phyloP scores from a whole-genome alignment of 2,113 vertebrate species.

The Hemichromis elongatus region DNA sequence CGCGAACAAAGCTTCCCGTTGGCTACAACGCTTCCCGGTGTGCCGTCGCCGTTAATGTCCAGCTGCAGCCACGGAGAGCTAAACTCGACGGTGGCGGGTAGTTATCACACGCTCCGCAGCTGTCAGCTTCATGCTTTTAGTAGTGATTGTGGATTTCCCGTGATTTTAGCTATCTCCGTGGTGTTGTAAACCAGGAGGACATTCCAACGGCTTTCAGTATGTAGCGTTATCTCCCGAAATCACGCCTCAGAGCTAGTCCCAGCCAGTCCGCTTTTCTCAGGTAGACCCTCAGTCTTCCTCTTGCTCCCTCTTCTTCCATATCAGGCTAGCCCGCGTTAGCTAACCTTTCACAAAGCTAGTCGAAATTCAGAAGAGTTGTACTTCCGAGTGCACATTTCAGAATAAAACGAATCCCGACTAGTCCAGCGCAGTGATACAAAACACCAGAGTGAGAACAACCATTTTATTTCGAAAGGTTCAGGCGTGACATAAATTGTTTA shows the following conservation, averaged over 20 bases:
- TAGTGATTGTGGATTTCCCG: background rate
- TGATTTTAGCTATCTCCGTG: background rate
- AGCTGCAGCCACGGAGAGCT: background rate
- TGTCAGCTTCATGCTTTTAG: conserved; percentile 31
- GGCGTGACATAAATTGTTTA: background rate
- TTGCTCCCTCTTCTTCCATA: conserved; percentile 33
- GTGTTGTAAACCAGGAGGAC: conserved; percentile 12
- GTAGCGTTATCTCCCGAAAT: conserved; percentile 34
- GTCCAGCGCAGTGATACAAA: background rate
- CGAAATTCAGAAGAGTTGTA: accelerated
- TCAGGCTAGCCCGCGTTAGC: conserved; percentile 30
- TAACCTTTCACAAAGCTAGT: background rate
- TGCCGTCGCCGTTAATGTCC: background rate
- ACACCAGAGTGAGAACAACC: background rate
- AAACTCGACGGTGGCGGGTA: background rate
- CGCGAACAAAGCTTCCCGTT: conserved; percentile 22
- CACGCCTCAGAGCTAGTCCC: conserved; percentile 31
- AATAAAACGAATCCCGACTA: conserved; percentile 4
- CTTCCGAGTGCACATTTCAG: background rate
- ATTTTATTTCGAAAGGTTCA: background rate
- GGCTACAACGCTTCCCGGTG: background rate
- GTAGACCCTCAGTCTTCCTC: background rate
- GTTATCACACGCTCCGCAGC: background rate
- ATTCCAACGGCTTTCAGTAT: conserved; percentile 24
- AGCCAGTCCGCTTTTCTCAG: conserved; percentile 12